phyloP scores from a whole-genome alignment of 2,888 invertebrate genomes.

The Diarsia dahlii region DNA sequence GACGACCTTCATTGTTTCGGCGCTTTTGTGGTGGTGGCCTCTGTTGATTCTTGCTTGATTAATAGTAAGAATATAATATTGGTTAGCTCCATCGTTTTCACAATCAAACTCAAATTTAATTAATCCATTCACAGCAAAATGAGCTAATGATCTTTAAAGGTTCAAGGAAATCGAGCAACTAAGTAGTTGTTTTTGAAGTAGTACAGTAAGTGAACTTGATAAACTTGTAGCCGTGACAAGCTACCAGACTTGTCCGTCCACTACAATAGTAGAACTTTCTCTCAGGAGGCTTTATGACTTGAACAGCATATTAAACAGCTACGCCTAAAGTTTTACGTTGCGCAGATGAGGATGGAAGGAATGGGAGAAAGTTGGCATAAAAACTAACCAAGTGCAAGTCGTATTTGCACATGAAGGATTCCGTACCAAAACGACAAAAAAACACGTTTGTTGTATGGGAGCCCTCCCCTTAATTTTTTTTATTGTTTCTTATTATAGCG shows the following conservation, averaged over 20 bases:
- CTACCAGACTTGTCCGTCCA: constrained; percentile 5
- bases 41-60: no score
- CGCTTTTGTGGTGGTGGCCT: no score
- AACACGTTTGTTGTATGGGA: no score
- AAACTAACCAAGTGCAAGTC: neutral
- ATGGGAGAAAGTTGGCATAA: constrained; percentile 19
- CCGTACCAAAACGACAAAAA: no score
- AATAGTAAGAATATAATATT: no score
- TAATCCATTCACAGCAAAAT: neutral
- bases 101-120: neutral
- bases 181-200: neutral
- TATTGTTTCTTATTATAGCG: no score
- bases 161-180: constrained; percentile 1
- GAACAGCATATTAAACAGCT: constrained; percentile 39
- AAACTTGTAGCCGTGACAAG: constrained; percentile 12
- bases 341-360: neutral
- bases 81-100: neutral
- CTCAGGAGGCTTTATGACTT: neutral
- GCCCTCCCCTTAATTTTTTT: no score
- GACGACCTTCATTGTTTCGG: no score
- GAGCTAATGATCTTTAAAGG: neutral
- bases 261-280: constrained; percentile 35
- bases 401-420: no score
- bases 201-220: constrained; percentile 17
- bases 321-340: neutral